Evolutionary conservation across 2,888 invertebrate genomes (phyloP), one percentile per base, ranked within the genome.

Genomic region (Tinea trinotella): DNA sequence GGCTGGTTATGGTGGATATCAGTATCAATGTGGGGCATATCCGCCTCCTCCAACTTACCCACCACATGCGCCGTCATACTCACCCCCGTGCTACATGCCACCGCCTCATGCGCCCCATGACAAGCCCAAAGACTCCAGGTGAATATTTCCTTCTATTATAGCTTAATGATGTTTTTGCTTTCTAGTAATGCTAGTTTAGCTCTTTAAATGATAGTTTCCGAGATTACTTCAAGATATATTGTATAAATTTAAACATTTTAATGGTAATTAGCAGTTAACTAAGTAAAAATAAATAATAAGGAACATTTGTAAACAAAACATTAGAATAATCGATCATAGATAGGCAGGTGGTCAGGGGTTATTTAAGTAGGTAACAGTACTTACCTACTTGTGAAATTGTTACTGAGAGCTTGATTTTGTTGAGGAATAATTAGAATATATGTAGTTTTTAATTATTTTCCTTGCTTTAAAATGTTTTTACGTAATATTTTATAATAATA

Each of bases 1-100:
- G 87, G 93, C 84, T 0, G 84, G 85, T 19, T 85, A 90, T 89
- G 72, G 89, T 74, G 72, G 91, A 81, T 85, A 85, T 72, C 85
- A 85, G 75, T 85, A 85, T 76, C 85, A 85, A 61, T 85, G 85
- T 61, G 84, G 85, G 13, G 83, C 85, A n/a, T 92, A 92, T 83
- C 91, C 91, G 49, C 87, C 81, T 22, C 88, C 80, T 13, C 80
- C 86, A 40, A 71, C 86, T 54, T 91, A 91, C 75, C 91, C 89
- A 0, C 88, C 88, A 34, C 91, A 91, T 64, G 91, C 92, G 53
- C 91, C 91, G 49, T 91, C 92, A 54, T 93, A 93, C 76, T 91
- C 92, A 54, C 92, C 93, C 54, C 95, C 94, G 69, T 95, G 95
- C 82, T 93, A 93, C 68, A 95, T 95, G 94, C 94, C 95, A 57